Conservation (phyloP, 1,140 invertebrate species). For the Goniozus legneri region DNA sequence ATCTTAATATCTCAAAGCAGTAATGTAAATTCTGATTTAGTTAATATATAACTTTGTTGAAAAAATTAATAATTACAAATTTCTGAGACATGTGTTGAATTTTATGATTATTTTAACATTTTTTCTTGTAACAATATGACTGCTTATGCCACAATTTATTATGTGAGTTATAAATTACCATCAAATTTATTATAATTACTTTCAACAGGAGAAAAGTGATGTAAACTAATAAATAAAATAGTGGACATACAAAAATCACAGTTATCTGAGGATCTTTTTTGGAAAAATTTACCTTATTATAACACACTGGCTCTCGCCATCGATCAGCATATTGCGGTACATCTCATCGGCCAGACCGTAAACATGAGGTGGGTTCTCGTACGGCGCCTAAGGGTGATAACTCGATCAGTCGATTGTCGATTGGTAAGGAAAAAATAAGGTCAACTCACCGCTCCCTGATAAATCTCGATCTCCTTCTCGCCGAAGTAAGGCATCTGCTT, state of each 20-base stretch:
- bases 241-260: not conserved
- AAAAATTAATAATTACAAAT: no score
- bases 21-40: no score
- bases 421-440: slow-evolving; percentile 8
- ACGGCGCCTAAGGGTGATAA: slow-evolving; percentile 61
- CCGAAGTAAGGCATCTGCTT: slow-evolving; percentile 72
- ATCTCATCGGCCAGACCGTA: slow-evolving; percentile 74
- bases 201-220: no score
- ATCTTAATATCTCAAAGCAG: no score
- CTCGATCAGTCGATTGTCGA: not conserved
- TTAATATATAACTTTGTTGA: no score
- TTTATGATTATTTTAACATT: no score
- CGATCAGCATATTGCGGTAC: slow-evolving; percentile 76
- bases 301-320: slow-evolving; percentile 72
- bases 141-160: no score
- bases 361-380: slow-evolving; percentile 76
- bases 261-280: not conserved
- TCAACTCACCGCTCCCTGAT: slow-evolving; percentile 69
- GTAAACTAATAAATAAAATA: not conserved
- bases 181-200: no score
- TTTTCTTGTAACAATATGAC: no score
- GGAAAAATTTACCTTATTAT: slow-evolving; percentile 63
- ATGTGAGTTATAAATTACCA: no score
- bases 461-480: slow-evolving; percentile 69
- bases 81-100: no score